phyloP scores from a whole-genome alignment of 2,113 vertebrate genomes.

The Cathartes aura region DNA sequence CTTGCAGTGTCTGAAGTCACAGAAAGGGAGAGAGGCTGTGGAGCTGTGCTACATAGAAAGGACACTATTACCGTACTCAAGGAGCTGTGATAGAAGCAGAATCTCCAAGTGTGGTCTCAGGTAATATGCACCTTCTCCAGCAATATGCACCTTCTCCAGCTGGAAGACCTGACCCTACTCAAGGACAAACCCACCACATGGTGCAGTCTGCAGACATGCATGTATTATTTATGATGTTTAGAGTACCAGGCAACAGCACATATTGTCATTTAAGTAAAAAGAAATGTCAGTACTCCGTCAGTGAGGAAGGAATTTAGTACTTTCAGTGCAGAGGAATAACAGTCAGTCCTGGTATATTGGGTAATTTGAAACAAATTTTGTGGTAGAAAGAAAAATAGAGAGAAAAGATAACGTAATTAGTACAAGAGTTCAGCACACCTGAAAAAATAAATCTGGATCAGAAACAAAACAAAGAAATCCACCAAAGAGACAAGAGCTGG shows the following conservation, averaged over 20 bases:
- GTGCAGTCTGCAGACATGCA: background rate
- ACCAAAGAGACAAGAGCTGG: background rate
- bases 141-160: background rate
- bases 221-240: background rate
- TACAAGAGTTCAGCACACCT: background rate
- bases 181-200: background rate
- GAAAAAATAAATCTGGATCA: background rate
- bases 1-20: background rate
- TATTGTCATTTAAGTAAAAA: background rate
- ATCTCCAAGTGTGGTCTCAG: background rate
- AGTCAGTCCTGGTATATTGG: background rate
- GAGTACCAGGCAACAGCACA: background rate
- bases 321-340: background rate
- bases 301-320: background rate
- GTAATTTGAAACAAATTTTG: background rate
- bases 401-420: background rate
- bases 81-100: background rate
- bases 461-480: background rate
- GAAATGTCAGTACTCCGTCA: background rate
- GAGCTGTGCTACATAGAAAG: background rate
- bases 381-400: background rate
- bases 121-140: background rate
- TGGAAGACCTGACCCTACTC: background rate
- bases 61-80: background rate
- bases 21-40: background rate